Evolutionary conservation across 2,797 vertebrate genomes (phyloP), one percentile per base, ranked within the genome.

Genomic region (Agapornis canus): DNA sequence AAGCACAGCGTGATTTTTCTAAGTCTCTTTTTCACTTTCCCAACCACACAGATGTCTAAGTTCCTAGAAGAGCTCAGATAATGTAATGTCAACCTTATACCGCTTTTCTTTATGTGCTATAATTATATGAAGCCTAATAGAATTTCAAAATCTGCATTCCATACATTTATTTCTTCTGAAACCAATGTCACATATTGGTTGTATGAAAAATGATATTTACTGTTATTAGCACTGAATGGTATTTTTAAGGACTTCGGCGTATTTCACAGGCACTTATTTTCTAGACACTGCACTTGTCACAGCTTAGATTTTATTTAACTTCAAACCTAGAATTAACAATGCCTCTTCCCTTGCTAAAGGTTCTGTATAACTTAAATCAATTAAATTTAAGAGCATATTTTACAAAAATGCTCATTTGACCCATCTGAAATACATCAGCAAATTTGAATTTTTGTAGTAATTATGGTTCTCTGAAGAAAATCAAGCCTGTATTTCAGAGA

Each of bases 261-360:
- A 95, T 95, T 97, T 97, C 91, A 96, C 75, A 91, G 95, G 92
- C 89, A 96, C 92, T 93, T 97, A 96, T 97, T 93, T 96, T 95
- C 96, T 95, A 95, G 86, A 89, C 84, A 93, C 90, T 89, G 92
- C 82, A 94, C 90, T 95, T 97, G 92, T 93, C 95, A 95, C 81
- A 96, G 90, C 87, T 92, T 95, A 93, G 93, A 93, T 96, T 97
- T 97, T 96, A 97, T 95, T 94, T 95, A 97, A 96, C 95, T 95
- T 94, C 90, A 96, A 94, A 95, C 82, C 91, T 94, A 96, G 89
- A 95, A 95, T 93, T 94, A 95, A 96, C 88, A 97, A 96, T 93
- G 92, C 80, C 82, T 94, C 79, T 82, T 93, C 86, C 64, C 56
- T 86, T 76, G 88, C 61, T 87, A 96, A 95, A 91, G 94, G 84